Percentiles rank a stretch among this genome's conserved stretches.
Conservation (phyloP, 2,888 invertebrate genomes). For the Cataglyphis albicans region DNA sequence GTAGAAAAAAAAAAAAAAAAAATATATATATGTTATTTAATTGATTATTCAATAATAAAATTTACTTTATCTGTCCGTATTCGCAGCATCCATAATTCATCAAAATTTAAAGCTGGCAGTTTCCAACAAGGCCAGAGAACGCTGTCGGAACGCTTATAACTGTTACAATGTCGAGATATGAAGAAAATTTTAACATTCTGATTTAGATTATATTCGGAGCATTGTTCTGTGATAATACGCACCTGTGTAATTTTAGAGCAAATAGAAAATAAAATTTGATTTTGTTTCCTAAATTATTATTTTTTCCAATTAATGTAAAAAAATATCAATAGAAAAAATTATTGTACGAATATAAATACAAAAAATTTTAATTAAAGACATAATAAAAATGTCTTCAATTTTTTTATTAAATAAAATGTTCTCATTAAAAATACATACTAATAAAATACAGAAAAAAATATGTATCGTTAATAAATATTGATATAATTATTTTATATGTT, state of each 20-base stretch:
- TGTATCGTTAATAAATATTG: no score
- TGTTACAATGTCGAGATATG: slow-evolving; percentile 30
- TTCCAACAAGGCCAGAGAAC: neutral
- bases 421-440: no score
- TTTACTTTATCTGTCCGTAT: slow-evolving; percentile 33
- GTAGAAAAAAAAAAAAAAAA: neutral
- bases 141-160: slow-evolving; percentile 30
- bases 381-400: neutral
- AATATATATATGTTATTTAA: slow-evolving; percentile 21
- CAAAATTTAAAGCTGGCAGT: slow-evolving; percentile 44
- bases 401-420: no score
- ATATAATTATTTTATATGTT: no score
- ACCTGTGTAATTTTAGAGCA: neutral
- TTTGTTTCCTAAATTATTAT: neutral
- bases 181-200: slow-evolving; percentile 33
- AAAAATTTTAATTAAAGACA: neutral
- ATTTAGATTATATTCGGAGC: slow-evolving; percentile 10
- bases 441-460: no score
- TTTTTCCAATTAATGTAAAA: neutral
- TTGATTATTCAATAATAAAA: slow-evolving; percentile 45
- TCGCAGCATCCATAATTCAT: slow-evolving; percentile 39
- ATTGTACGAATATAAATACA: neutral
- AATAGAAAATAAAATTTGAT: neutral
- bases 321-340: neutral
- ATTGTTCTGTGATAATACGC: neutral